Percentiles rank a stretch among this genome's conserved stretches.
These are phyloP conservation scores for Bicyclus anynana DNA, from an alignment of 1,140 invertebrate genomes.

Conservation along the genomic window DNA sequence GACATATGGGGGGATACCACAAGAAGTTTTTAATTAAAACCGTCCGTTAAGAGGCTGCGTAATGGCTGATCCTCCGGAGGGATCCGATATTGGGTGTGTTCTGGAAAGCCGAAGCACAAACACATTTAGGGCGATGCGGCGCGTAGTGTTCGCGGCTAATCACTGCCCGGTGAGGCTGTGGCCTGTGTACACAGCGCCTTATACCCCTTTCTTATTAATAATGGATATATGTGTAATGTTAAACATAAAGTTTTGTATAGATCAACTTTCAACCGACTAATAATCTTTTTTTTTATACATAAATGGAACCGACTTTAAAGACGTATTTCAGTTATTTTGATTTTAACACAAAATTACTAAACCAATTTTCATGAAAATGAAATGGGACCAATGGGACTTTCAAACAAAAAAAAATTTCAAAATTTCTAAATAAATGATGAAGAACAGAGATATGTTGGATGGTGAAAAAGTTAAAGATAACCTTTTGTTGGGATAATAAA, in stretches of 20 bases:
- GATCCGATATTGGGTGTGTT: conserved; percentile 67
- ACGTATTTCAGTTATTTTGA: too few species aligned
- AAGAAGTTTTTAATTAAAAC: conserved; percentile 78
- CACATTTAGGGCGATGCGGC: conserved; percentile 71
- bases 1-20: conserved; percentile 65
- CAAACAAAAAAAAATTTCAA: too few species aligned
- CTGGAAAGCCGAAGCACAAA: conserved; percentile 68
- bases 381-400: too few species aligned
- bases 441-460: too few species aligned
- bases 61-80: conserved; percentile 68
- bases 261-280: background rate
- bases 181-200: conserved; percentile 49
- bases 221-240: background rate
- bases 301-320: too few species aligned
- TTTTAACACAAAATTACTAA: too few species aligned
- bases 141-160: conserved; percentile 60
- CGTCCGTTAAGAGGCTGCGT: conserved; percentile 71
- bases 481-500: too few species aligned
- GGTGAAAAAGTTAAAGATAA: too few species aligned
- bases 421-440: too few species aligned
- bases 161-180: conserved; percentile 51
- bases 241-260: background rate
- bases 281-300: background rate
- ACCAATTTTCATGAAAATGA: too few species aligned
- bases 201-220: conserved; percentile 64